Evolutionary conservation across 2,888 invertebrate genomes (phyloP).

Genomic region (Crossocerus cetratus): DNA sequence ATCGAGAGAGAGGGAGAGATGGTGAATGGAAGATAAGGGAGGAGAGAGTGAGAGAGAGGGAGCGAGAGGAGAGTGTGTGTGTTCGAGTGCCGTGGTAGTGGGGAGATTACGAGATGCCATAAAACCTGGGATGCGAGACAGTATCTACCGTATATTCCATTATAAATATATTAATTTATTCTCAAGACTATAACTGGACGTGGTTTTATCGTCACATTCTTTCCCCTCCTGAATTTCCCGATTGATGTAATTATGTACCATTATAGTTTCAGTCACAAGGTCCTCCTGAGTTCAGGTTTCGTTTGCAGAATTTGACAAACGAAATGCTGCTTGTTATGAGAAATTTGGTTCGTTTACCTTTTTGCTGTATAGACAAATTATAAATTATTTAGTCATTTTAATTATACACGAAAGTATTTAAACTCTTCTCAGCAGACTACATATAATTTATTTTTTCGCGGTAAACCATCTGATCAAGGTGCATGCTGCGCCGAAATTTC

Average conservation of each 20-base stretch:
- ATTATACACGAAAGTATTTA: too few relatives aligned
- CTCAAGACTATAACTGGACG: constrained; percentile 64
- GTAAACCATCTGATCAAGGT: too few relatives aligned
- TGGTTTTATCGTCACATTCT: constrained; percentile 9
- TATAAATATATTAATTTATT: constrained; percentile 77
- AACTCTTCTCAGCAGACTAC: too few relatives aligned
- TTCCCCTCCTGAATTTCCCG: not conserved
- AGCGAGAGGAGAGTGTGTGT: not conserved
- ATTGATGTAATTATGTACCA: not conserved
- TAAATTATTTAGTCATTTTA: too few relatives aligned
- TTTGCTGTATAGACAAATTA: too few relatives aligned
- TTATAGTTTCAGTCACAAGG: too few relatives aligned
- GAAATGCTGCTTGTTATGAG: too few relatives aligned
- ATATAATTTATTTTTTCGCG: too few relatives aligned
- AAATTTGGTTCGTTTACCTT: too few relatives aligned
- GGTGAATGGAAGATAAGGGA: constrained; percentile 7
- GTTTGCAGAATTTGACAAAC: too few relatives aligned
- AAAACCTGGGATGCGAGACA: constrained; percentile 70
- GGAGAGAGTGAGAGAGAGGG: constrained; percentile 7
- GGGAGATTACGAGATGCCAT: constrained; percentile 66
- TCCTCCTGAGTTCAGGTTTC: too few relatives aligned
- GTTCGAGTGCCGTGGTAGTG: constrained; percentile 11
- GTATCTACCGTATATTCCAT: constrained; percentile 76
- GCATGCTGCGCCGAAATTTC: too few relatives aligned
- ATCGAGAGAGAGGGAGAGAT: not conserved